Percentiles rank a stretch among this genome's conserved stretches.
phyloP scores from a whole-genome alignment of 1,140 invertebrate species.

The Himalopsyche phryganea region DNA sequence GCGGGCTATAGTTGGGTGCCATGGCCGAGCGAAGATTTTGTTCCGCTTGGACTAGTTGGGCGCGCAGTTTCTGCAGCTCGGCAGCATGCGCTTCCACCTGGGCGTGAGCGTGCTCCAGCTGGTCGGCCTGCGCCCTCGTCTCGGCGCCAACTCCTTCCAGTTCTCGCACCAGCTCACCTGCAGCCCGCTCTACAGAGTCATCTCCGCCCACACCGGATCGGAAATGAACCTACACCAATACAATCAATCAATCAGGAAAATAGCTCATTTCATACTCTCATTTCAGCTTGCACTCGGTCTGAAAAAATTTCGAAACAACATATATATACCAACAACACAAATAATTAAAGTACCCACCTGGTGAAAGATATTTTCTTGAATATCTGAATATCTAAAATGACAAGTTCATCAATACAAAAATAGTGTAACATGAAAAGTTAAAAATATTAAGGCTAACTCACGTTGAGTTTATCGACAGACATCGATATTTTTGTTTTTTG shows the following conservation, averaged over 20 bases:
- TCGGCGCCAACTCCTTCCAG: slow-evolving; percentile 63
- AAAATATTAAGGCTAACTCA: too few relatives aligned
- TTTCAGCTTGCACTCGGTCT: too few relatives aligned
- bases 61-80: slow-evolving; percentile 80
- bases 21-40: slow-evolving; percentile 77
- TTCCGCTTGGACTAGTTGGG: slow-evolving; percentile 79
- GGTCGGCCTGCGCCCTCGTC: slow-evolving; percentile 67
- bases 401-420: too few relatives aligned
- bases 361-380: too few relatives aligned
- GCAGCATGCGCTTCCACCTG: slow-evolving; percentile 86
- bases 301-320: too few relatives aligned
- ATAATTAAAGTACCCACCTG: too few relatives aligned
- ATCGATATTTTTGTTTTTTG: slow-evolving; percentile 88
- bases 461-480: slow-evolving; percentile 88
- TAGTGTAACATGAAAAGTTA: too few relatives aligned
- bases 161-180: slow-evolving; percentile 64
- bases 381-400: too few relatives aligned
- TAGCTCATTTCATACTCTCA: too few relatives aligned
- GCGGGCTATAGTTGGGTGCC: slow-evolving; percentile 76
- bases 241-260: too few relatives aligned
- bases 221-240: slow-evolving; percentile 71
- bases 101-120: slow-evolving; percentile 72
- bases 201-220: slow-evolving; percentile 77
- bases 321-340: too few relatives aligned
- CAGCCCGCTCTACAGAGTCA: slow-evolving; percentile 67